phyloP scores from a whole-genome alignment of 2,797 vertebrate genomes.

The Myotis findleyi region DNA sequence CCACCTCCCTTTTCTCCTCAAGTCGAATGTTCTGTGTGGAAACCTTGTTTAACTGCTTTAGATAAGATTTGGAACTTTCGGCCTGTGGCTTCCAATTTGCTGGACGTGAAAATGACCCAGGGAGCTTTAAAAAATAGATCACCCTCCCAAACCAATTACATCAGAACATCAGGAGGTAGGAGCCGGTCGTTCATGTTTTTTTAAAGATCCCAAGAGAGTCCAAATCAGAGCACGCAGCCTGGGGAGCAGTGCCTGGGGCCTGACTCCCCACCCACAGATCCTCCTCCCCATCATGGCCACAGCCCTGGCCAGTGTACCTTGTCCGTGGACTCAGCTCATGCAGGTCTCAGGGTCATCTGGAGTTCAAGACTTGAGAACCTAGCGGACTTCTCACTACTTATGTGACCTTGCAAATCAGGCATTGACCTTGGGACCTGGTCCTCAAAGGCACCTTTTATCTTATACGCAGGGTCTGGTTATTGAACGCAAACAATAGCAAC shows the following conservation, averaged over 20 bases:
- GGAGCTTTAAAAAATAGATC: not conserved
- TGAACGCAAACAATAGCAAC: not conserved
- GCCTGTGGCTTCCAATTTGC: slow-evolving; percentile 32
- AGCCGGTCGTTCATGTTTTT: not conserved
- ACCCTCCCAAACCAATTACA: not conserved
- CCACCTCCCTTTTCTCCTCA: not conserved
- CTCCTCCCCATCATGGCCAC: not conserved
- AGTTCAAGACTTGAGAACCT: not conserved
- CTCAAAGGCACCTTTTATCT: not conserved
- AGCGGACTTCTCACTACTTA: not conserved
- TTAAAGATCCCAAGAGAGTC: not conserved
- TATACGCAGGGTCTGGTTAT: not conserved
- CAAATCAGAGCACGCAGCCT: not conserved
- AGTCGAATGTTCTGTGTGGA: not conserved
- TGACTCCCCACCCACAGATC: not conserved
- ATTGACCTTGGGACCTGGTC: not conserved
- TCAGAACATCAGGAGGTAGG: not conserved
- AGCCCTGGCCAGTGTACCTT: not conserved
- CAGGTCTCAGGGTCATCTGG: not conserved
- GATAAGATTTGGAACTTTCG: not conserved
- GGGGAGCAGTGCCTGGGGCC: not conserved
- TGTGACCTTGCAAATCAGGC: not conserved
- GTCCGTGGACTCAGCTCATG: not conserved
- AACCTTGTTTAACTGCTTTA: not conserved
- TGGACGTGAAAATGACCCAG: not conserved